These are phyloP conservation scores for Drosophila kikkawai DNA, from an alignment of 1,140 invertebrate genomes.

Conservation along the genomic window DNA sequence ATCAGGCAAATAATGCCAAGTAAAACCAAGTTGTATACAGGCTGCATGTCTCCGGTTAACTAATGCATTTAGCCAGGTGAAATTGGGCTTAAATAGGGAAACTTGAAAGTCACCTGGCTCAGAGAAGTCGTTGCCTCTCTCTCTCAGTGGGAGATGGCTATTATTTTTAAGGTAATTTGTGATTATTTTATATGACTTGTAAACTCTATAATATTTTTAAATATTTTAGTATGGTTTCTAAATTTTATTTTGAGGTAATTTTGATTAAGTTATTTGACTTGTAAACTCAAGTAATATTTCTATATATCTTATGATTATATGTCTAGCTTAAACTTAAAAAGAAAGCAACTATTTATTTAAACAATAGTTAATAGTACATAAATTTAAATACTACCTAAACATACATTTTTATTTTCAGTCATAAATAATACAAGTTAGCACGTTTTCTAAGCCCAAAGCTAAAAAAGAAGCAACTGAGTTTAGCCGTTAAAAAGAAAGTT, in stretches of 20 bases:
- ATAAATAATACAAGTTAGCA: not conserved
- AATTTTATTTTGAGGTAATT: not conserved
- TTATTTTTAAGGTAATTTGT: not conserved
- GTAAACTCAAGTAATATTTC: not conserved
- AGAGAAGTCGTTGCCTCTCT: not conserved
- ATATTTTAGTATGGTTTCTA: not conserved
- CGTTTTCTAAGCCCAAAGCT: not conserved
- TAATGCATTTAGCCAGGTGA: not conserved
- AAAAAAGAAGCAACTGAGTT: not conserved
- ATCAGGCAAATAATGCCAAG: not conserved
- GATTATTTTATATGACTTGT: too few species aligned
- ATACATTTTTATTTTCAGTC: not conserved
- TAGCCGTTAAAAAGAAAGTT: not conserved
- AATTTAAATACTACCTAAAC: not conserved
- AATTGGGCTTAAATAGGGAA: slow-evolving; percentile 15
- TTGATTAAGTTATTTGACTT: not conserved
- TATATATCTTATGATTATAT: not conserved
- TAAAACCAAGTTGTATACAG: slow-evolving; percentile 10
- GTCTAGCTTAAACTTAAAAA: not conserved
- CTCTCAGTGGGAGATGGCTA: too few species aligned
- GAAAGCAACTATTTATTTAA: not conserved
- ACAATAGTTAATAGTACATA: not conserved
- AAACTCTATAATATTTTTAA: not conserved
- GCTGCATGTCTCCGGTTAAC: slow-evolving; percentile 10
- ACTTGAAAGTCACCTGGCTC: not conserved